These are phyloP conservation scores for Oryzias sinensis DNA, from an alignment of 2,797 vertebrate genomes.

Conservation along the genomic window DNA sequence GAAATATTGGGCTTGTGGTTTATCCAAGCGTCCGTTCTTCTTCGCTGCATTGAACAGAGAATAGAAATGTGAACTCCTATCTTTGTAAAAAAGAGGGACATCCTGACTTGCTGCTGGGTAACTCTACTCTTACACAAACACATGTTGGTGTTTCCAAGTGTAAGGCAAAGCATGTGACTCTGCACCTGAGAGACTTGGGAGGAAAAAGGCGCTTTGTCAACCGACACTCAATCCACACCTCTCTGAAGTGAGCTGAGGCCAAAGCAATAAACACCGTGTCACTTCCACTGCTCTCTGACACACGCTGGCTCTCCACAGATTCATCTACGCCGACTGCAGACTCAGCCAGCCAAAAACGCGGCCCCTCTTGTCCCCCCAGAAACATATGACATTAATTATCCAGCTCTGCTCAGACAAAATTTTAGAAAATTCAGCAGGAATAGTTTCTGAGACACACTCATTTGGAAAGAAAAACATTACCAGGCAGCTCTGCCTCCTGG, in stretches of 20 bases:
- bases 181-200: slow-evolving; percentile 38
- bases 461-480: slow-evolving; percentile 19
- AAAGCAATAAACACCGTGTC: slow-evolving; percentile 63
- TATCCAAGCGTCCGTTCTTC: not conserved
- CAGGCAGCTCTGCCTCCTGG: slow-evolving; percentile 25
- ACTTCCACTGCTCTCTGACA: slow-evolving; percentile 58
- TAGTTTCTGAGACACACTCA: slow-evolving; percentile 1
- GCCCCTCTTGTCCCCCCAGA: slow-evolving; percentile 7
- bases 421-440: slow-evolving; percentile 31
- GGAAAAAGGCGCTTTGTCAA: slow-evolving; percentile 45
- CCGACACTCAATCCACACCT: slow-evolving; percentile 43
- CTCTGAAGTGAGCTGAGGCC: slow-evolving; percentile 33
- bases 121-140: slow-evolving; percentile 33
- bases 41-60: not conserved
- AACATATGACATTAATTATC: slow-evolving; percentile 56
- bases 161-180: slow-evolving; percentile 20
- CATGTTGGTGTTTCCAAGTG: slow-evolving; percentile 13
- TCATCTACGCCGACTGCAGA: slow-evolving; percentile 29
- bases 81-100: slow-evolving; percentile 3
- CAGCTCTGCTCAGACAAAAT: slow-evolving; percentile 15
- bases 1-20: not conserved
- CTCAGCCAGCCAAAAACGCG: not conserved
- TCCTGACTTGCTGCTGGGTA: slow-evolving; percentile 11
- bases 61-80: slow-evolving; percentile 2
- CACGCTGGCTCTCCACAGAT: slow-evolving; percentile 15